Base-by-base conservation (phyloP, 1,140 invertebrate genomes). In the Diploscapter pachys region DNA sequence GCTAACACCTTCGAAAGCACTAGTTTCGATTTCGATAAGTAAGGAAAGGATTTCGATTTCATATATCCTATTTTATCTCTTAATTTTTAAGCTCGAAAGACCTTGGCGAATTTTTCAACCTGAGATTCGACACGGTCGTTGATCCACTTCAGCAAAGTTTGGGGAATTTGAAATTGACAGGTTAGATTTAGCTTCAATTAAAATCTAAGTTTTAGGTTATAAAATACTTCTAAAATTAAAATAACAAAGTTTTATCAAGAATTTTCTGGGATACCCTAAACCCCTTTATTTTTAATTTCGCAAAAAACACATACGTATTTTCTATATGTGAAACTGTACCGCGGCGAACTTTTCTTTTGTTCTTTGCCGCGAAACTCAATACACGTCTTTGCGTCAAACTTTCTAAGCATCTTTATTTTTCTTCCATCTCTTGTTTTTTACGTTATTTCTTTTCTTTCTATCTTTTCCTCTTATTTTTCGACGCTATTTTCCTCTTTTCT, bases 381-480 rank as follows among this genome's bases (percentile, higher is more conserved):
- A 59, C 31, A 31, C 31, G 31, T 31, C 31, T 31, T 31, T 31
- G 31, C 31, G 31, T 31, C 31, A 31, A 31, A 31, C 31, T 31
- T 31, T 31, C 31, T 31, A 31, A 31, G 31, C 31, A 31, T 31
- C 31, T 31, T 31, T 31, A 31, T 31, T 31, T 31, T 31, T 31
- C 31, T 31, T 31, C 31, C 31, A 31, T 31, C 31, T 31, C 31
- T 31, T 31, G 31, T 31, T 31, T 31, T 31, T 31, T 31, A 31
- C 31, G 31, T 31, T 31, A 59, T 13, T 59, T 59, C 13, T 59
- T 59, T 59, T 2, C 9, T 59, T 13, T 59, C 63, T 61, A 51
- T 73, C 63, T 70, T 9, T 78, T 9, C 63, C 81, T 78, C 4
- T 57, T 76, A 83, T 9, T 59, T 59, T 13, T 13, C 57, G 9